Evolutionary conservation across 2,797 vertebrate genomes (phyloP).

Genomic region (Eurystomus glaucurus): DNA sequence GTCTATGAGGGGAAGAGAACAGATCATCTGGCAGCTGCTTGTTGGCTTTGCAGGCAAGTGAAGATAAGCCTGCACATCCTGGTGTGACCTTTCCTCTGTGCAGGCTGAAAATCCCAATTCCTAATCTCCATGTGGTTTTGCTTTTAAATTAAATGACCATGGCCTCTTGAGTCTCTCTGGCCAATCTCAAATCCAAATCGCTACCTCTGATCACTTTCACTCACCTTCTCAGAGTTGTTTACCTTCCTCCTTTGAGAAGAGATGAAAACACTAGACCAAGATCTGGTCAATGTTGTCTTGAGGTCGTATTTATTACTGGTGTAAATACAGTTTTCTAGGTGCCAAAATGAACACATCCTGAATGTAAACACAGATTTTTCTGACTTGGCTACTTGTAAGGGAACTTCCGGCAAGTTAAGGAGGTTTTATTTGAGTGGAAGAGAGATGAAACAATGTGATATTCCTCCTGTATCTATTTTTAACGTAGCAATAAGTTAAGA

Average conservation of each 20-base stretch:
- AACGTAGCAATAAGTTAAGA: background rate
- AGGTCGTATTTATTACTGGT: background rate
- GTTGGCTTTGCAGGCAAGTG: background rate
- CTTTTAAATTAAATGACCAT: constrained; percentile 27
- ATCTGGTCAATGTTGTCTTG: background rate
- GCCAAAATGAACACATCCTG: background rate
- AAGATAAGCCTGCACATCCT: constrained; percentile 2
- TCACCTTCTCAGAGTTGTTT: background rate
- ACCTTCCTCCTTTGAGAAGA: background rate
- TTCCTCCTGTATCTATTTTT: fast-evolving
- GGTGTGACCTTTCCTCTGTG: background rate
- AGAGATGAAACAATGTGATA: background rate
- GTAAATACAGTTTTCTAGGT: background rate
- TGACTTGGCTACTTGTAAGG: background rate
- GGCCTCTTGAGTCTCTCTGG: background rate
- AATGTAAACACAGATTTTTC: background rate
- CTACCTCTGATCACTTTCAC: constrained; percentile 11
- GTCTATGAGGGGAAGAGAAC: fast-evolving
- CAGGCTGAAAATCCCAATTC: background rate
- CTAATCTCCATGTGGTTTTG: constrained; percentile 28
- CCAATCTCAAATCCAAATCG: background rate
- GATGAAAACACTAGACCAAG: background rate
- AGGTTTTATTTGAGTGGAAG: background rate
- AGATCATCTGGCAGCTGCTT: background rate
- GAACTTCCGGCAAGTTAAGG: background rate